Percentiles rank a stretch among this genome's conserved stretches.
Evolutionary conservation across 2,888 invertebrate genomes (phyloP).

Genomic region (Xestia rhomboidea): DNA sequence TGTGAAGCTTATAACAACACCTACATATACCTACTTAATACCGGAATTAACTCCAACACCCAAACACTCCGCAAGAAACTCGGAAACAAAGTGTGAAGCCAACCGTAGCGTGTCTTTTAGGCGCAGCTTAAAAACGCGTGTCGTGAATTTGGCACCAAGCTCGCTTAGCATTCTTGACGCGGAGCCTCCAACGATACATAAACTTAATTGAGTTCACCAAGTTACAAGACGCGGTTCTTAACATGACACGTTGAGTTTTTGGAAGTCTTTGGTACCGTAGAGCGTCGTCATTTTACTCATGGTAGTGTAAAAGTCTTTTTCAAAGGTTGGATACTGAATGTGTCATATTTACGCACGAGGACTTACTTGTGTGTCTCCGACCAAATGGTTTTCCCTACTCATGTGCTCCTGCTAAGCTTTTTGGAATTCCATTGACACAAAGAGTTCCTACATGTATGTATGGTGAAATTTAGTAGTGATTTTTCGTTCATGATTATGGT

Average conservation of each 20-base stretch:
- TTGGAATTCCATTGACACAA: slow-evolving; percentile 22
- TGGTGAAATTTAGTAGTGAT: background rate
- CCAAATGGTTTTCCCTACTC: background rate
- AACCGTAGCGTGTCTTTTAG: slow-evolving; percentile 21
- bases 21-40: slow-evolving; percentile 3
- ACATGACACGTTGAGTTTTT: background rate
- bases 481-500: background rate
- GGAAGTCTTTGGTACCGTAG: background rate
- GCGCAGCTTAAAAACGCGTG: slow-evolving; percentile 43
- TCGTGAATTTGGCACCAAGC: slow-evolving; percentile 30
- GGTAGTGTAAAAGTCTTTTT: background rate
- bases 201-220: slow-evolving; percentile 67
- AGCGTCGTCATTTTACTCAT: background rate
- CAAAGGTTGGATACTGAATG: background rate
- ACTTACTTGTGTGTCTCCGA: background rate
- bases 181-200: slow-evolving; percentile 55
- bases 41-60: slow-evolving; percentile 24
- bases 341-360: background rate
- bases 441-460: background rate
- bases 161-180: slow-evolving; percentile 59
- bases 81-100: slow-evolving; percentile 43
- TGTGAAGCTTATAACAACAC: slow-evolving; percentile 16
- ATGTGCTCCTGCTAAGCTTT: slow-evolving; percentile 16
- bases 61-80: slow-evolving; percentile 34
- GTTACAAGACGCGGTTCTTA: slow-evolving; percentile 35